Percentiles rank a stretch among this genome's conserved stretches.
These are phyloP conservation scores for Atlantisia rogersi DNA, from an alignment of 2,113 vertebrate genomes.

Conservation along the genomic window DNA sequence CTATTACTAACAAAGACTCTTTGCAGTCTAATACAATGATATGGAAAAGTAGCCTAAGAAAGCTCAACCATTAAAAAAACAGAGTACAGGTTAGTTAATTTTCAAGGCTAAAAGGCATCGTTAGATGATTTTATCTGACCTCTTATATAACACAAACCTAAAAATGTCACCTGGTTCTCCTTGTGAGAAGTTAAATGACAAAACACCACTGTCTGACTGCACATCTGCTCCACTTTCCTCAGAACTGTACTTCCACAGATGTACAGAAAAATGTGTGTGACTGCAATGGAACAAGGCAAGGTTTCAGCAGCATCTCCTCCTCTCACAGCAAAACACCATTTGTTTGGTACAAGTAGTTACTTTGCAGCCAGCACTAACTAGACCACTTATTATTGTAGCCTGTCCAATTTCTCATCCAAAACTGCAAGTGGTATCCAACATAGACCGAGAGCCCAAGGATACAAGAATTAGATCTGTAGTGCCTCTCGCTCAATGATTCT, in stretches of 20 bases:
- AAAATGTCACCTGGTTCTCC: neutral
- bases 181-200: neutral
- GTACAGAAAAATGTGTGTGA: neutral
- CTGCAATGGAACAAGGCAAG: neutral
- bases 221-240: neutral
- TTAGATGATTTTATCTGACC: neutral
- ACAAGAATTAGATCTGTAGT: slow-evolving; percentile 23
- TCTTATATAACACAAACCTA: neutral
- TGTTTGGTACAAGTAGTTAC: slow-evolving; percentile 1
- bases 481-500: neutral
- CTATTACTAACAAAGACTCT: neutral
- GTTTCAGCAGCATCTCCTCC: neutral
- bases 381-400: slow-evolving; percentile 20
- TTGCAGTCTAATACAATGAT: neutral
- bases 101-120: neutral
- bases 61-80: neutral
- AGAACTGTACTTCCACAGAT: neutral
- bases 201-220: neutral
- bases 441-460: slow-evolving; percentile 30
- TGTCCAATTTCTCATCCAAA: slow-evolving; percentile 34
- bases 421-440: slow-evolving; percentile 1
- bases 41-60: neutral
- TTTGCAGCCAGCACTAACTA: slow-evolving; percentile 40
- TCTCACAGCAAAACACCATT: neutral
- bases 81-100: neutral